Percentiles rank a stretch among this genome's conserved stretches.
These are phyloP conservation scores for Rosalia funebris DNA, from an alignment of 2,888 invertebrate genomes.

Conservation along the genomic window DNA sequence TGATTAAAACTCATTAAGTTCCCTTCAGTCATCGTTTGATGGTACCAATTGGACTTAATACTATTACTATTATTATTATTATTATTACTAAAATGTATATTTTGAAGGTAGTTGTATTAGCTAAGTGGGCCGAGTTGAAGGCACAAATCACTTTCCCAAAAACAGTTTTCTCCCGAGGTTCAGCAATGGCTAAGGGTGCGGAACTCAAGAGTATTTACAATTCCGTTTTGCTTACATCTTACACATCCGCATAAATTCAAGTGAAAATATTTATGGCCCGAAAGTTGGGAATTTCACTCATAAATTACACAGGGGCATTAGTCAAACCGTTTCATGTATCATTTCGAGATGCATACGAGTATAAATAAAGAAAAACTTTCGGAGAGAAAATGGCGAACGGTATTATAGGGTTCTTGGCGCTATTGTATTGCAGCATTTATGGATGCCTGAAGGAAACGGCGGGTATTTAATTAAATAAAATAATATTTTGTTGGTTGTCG, in stretches of 20 bases:
- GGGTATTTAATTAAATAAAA: no score
- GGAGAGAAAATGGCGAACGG: neutral
- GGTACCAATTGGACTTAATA: no score
- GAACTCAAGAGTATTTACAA: conserved; percentile 1
- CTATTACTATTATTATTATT: no score
- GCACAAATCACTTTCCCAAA: neutral
- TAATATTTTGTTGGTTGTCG: no score
- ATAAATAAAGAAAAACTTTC: conserved; percentile 4
- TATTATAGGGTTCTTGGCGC: no score
- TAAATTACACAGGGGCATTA: conserved; percentile 3
- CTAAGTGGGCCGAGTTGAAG: no score
- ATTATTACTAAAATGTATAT: no score
- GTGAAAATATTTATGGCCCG: conserved; percentile 1
- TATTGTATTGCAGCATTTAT: no score
- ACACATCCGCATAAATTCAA: conserved; percentile 6
- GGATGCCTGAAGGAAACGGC: no score
- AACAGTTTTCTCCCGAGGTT: neutral
- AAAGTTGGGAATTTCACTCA: conserved; percentile 7
- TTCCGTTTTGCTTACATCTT: conserved; percentile 6
- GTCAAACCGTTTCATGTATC: conserved; percentile 4
- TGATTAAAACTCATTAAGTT: no score
- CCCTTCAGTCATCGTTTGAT: no score
- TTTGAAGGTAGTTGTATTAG: no score
- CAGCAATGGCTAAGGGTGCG: neutral
- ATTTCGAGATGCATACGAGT: neutral